These are phyloP conservation scores for Dascillus cervinus DNA, from an alignment of 2,888 invertebrate genomes.

Conservation along the genomic window DNA sequence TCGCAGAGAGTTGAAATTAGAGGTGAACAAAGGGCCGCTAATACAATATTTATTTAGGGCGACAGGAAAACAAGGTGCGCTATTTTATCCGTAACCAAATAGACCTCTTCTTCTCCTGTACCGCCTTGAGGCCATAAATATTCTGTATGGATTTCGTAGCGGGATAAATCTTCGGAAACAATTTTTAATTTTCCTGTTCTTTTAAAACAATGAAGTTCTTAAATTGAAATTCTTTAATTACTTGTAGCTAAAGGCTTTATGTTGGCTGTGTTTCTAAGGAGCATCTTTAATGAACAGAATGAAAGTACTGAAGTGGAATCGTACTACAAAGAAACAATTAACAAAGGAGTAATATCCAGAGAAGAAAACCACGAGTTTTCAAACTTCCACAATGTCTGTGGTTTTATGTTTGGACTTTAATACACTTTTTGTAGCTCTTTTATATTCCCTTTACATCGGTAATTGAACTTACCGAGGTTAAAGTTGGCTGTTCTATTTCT, in stretches of 20 bases:
- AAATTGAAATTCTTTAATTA: constrained; percentile 35
- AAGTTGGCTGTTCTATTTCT: too few species aligned
- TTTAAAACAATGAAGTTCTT: constrained; percentile 16
- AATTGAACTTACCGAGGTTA: constrained; percentile 17
- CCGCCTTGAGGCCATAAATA: too few species aligned
- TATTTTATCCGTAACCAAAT: too few species aligned
- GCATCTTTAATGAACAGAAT: constrained; percentile 37
- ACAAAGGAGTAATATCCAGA: constrained; percentile 40
- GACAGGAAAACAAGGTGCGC: too few species aligned
- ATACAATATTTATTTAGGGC: too few species aligned
- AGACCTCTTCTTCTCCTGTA: too few species aligned
- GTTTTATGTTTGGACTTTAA: constrained; percentile 29
- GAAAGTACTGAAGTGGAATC: constrained; percentile 35
- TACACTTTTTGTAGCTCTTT: constrained; percentile 18
- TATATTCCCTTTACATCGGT: constrained; percentile 12
- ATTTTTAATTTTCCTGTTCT: constrained; percentile 7
- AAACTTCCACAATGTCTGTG: constrained; percentile 29
- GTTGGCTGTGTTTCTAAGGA: constrained; percentile 25
- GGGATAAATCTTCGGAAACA: too few species aligned
- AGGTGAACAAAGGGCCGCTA: too few species aligned
- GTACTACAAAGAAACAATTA: constrained; percentile 41
- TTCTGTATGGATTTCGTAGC: too few species aligned
- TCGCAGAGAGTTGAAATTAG: too few species aligned
- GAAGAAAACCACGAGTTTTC: constrained; percentile 34
- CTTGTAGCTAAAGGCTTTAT: constrained; percentile 31